Evolutionary conservation across 1,140 invertebrate species (phyloP).

Genomic region (Copidosoma floridanum): DNA sequence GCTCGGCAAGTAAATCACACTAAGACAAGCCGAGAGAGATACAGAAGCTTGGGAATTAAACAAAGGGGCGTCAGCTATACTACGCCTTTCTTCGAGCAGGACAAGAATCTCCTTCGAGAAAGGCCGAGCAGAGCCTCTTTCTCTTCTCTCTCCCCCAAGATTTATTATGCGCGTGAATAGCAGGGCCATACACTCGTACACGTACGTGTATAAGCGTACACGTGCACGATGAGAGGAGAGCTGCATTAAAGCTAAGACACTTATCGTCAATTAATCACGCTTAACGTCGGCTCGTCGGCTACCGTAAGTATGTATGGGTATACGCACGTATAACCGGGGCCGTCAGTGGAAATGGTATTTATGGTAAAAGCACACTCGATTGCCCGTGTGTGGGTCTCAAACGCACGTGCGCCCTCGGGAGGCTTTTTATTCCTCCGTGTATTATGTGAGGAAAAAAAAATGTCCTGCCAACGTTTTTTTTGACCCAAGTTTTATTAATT

Average conservation of each 20-base stretch:
- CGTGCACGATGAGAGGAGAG: background rate
- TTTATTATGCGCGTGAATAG: constrained; percentile 14
- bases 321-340: no score
- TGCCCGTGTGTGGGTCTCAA: no score
- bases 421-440: no score
- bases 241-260: constrained; percentile 6
- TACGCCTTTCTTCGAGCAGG: no score
- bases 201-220: background rate
- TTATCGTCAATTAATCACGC: constrained; percentile 20
- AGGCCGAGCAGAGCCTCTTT: constrained; percentile 1
- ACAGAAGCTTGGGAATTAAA: constrained; percentile 17
- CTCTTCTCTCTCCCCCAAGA: background rate
- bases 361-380: no score
- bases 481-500: no score
- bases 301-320: background rate
- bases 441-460: no score
- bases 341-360: background rate
- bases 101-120: background rate
- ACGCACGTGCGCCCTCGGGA: no score
- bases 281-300: background rate
- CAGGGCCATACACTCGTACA: background rate
- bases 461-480: no score
- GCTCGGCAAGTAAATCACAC: constrained; percentile 15
- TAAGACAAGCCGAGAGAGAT: constrained; percentile 7
- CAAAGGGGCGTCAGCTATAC: background rate